phyloP scores from a whole-genome alignment of 2,888 invertebrate genomes.

The Lithophane socia region DNA sequence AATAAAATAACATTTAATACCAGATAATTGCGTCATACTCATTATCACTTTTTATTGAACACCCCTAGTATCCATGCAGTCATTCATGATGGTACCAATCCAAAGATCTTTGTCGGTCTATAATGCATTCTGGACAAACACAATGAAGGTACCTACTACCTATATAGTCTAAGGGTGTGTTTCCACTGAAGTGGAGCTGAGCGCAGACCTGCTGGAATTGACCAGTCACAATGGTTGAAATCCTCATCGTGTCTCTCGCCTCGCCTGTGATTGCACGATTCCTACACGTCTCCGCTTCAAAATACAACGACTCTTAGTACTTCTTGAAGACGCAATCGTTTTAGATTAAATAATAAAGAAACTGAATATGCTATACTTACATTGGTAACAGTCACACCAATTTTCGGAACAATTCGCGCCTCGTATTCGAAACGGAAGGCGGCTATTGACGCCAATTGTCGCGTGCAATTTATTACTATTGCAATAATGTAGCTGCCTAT shows the following conservation, averaged over 20 bases:
- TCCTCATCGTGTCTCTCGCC: no score
- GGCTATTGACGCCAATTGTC: constrained; percentile 53
- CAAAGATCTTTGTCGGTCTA: no score
- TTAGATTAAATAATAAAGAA: constrained; percentile 9
- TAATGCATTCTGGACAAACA: background rate
- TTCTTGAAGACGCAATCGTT: background rate
- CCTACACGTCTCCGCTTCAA: no score
- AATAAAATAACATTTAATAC: no score
- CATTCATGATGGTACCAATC: background rate
- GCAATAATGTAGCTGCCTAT: constrained; percentile 48
- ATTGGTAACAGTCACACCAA: constrained; percentile 26
- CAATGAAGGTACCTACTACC: background rate
- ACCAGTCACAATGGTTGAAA: no score
- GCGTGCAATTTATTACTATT: constrained; percentile 60
- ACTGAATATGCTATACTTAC: background rate
- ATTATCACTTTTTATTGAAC: no score
- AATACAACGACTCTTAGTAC: background rate
- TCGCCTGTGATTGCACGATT: no score
- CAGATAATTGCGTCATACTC: no score
- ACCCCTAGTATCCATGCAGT: background rate
- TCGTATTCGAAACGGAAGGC: constrained; percentile 48
- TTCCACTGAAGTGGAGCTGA: no score
- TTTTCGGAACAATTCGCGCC: constrained; percentile 53
- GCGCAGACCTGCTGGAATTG: no score
- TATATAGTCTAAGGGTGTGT: background rate